Base-by-base conservation (phyloP, 2,888 invertebrate genomes). In the Ectemnius lituratus region DNA sequence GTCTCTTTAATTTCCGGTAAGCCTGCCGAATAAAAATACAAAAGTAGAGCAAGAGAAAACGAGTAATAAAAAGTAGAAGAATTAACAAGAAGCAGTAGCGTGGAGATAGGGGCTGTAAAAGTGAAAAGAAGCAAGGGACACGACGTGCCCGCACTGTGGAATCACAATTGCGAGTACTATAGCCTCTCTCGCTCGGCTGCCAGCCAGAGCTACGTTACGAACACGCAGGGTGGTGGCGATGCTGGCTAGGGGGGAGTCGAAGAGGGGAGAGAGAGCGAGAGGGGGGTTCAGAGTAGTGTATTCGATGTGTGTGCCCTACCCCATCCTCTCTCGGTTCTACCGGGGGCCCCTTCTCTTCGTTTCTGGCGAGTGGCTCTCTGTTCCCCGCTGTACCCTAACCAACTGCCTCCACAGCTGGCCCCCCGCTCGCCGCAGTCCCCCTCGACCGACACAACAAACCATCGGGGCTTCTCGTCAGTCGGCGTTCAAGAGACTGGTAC, bases 381-480 rank as follows among this genome's bases (percentile, higher is more conserved):
- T n/a, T 47, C 47, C 47, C 47, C 47, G 47, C n/a, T 11, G 52
- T 16, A 14, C n/a, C 52, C 14, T 13, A 16, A 16, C 52, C 52
- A 16, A 16, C 52, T 67, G 28, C 60, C 67, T 70, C 72, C 70
- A 68, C 76, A 61, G 58, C 64, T 18, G 60, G 46, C 67, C 69
- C 66, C 68, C 74, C 70, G 65, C 76, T 72, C 68, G 61, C 75
- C 59, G 58, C 67, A 2, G 3, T 23, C 23, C 78, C 70, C 75
- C 72, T 62, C 56, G 64, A 28, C 63, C 20, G 73, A 67, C 47
- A 83, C 81, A 84, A 85, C 84, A 83, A 83, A 79, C 80, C 78
- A 80, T 71, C 68, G 79, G 73, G 75, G 72, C 78, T 73, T 75
- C 76, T 85, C 84, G 82, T 82, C 85, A 83, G 85, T 85, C 76